phyloP scores from a whole-genome alignment of 1,140 invertebrate genomes.

The Scaptodrosophila lebanonensis region DNA sequence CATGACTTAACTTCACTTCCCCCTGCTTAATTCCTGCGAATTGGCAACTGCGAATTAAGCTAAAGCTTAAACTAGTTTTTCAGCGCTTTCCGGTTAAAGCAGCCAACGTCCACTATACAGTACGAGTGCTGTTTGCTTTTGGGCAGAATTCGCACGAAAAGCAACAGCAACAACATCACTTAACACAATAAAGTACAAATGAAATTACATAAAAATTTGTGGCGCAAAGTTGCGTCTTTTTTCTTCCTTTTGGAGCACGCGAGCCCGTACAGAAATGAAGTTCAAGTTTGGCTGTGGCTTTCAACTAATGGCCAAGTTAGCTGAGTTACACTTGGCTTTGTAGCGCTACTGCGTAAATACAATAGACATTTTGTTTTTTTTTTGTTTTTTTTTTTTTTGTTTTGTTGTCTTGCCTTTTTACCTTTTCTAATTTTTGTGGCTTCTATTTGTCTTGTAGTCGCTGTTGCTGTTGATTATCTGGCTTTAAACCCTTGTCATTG shows the following conservation, averaged over 20 bases:
- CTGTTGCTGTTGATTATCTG: not conserved
- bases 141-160: no score
- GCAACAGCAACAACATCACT: no score
- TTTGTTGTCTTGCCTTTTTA: not conserved
- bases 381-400: slow-evolving; percentile 17
- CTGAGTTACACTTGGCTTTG: no score
- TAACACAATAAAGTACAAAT: slow-evolving; percentile 34
- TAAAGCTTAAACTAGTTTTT: slow-evolving; percentile 65
- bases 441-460: not conserved
- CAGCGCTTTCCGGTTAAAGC: slow-evolving; percentile 31
- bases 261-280: slow-evolving; percentile 29
- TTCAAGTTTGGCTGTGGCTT: not conserved
- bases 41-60: no score
- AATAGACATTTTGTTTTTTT: no score
- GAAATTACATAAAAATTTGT: slow-evolving; percentile 35
- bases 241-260: slow-evolving; percentile 17
- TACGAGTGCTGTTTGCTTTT: slow-evolving; percentile 10
- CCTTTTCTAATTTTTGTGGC: no score
- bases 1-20: no score
- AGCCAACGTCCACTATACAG: slow-evolving; percentile 24
- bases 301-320: slow-evolving; percentile 14
- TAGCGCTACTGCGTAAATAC: slow-evolving; percentile 33
- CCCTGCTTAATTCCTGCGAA: slow-evolving; percentile 20
- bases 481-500: slow-evolving; percentile 7
- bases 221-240: slow-evolving; percentile 1